These are phyloP conservation scores for Drosophila santomea DNA, from an alignment of 1,140 invertebrate species.

Conservation along the genomic window DNA sequence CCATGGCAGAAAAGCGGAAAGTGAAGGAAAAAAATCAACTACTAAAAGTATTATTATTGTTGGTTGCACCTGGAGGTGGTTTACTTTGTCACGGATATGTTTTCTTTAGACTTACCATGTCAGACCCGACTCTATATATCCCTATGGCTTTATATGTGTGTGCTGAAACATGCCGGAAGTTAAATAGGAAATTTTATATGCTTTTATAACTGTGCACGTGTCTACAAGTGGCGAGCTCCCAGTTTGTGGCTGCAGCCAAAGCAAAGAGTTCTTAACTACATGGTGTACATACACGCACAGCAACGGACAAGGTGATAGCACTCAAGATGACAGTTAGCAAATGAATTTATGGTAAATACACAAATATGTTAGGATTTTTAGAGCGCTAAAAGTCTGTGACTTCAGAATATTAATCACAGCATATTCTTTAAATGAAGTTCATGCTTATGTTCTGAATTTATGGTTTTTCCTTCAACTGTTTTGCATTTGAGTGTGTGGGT, in stretches of 20 bases:
- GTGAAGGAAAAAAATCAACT: constrained; percentile 51
- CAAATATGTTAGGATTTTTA: too few species aligned
- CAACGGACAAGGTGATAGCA: neutral
- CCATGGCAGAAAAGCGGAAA: constrained; percentile 7
- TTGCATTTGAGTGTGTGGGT: constrained; percentile 1
- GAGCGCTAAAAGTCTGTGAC: too few species aligned
- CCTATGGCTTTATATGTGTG: constrained; percentile 17
- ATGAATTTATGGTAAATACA: neutral
- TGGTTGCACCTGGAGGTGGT: constrained; percentile 75
- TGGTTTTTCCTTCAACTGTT: neutral
- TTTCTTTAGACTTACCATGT: constrained; percentile 75
- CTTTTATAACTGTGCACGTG: constrained; percentile 81
- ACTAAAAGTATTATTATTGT: constrained; percentile 76
- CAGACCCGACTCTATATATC: constrained; percentile 25
- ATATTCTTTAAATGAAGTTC: neutral
- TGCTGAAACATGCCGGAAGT: constrained; percentile 74
- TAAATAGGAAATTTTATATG: constrained; percentile 82
- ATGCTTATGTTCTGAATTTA: neutral
- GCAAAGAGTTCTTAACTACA: constrained; percentile 19
- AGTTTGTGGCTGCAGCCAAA: constrained; percentile 38
- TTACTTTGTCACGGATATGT: constrained; percentile 83
- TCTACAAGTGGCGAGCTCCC: constrained; percentile 62
- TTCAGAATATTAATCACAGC: too few species aligned
- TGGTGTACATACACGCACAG: constrained; percentile 4
- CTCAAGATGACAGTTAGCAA: neutral